Percentiles rank a stretch among this genome's conserved stretches.
Evolutionary conservation across 1,140 invertebrate species (phyloP).

Genomic region (Andricus grossulariae): DNA sequence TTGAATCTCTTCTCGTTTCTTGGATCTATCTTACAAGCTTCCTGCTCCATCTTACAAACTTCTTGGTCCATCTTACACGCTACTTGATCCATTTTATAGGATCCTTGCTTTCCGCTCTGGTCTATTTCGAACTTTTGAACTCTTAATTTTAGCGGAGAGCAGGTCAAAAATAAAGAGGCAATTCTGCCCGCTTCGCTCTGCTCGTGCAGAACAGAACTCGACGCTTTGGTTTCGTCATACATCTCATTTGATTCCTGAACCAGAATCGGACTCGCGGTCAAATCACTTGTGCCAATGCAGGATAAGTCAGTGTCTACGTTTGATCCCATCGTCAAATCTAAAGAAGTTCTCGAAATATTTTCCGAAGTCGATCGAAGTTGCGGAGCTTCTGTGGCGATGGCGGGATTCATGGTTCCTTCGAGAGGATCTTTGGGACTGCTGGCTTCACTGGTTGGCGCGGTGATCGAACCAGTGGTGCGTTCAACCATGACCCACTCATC

Average conservation of each 20-base stretch:
- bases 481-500: conserved; percentile 69
- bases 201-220: neutral
- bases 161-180: neutral
- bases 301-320: conserved; percentile 65
- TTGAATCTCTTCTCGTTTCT: neutral
- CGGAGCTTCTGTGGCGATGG: conserved; percentile 61
- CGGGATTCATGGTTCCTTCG: conserved; percentile 60
- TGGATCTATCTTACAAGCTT: conserved; percentile 46
- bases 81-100: conserved; percentile 39
- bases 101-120: conserved; percentile 5
- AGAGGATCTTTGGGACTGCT: conserved; percentile 64
- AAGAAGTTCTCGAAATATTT: conserved; percentile 64
- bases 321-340: conserved; percentile 68
- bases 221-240: conserved; percentile 49
- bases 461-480: conserved; percentile 61
- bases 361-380: conserved; percentile 60
- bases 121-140: conserved; percentile 9
- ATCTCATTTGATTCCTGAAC: conserved; percentile 59
- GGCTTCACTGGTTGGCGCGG: conserved; percentile 61
- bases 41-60: conserved; percentile 33
- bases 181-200: neutral
- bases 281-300: conserved; percentile 64
- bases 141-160: conserved; percentile 8
- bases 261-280: conserved; percentile 61
- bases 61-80: conserved; percentile 43